phyloP scores from a whole-genome alignment of 1,140 invertebrate genomes.

The Dendrolimus punctatus region DNA sequence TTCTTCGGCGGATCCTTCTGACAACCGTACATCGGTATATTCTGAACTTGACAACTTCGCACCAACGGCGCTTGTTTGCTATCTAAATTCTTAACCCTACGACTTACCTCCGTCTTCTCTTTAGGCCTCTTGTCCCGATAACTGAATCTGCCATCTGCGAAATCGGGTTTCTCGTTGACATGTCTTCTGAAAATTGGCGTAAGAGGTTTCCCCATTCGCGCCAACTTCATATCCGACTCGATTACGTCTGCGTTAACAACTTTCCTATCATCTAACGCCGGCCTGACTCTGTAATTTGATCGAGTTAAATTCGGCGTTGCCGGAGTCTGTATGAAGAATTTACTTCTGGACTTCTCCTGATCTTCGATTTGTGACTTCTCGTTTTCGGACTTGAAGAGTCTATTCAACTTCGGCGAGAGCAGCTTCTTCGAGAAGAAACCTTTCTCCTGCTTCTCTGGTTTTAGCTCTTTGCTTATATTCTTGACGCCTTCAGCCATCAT shows the following conservation, averaged over 20 bases:
- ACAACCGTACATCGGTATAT: background rate
- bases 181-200: conserved; percentile 60
- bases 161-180: conserved; percentile 35
- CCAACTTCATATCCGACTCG: conserved; percentile 49
- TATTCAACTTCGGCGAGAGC: conserved; percentile 58
- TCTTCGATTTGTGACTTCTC: conserved; percentile 26
- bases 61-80: conserved; percentile 20
- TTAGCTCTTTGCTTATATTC: conserved; percentile 31
- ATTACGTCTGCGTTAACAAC: conserved; percentile 27
- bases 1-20: conserved; percentile 19
- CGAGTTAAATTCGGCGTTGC: conserved; percentile 28
- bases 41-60: conserved; percentile 14
- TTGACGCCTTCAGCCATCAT: conserved; percentile 30
- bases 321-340: conserved; percentile 54
- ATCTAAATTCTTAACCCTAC: conserved; percentile 30
- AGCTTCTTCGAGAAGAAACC: conserved; percentile 55
- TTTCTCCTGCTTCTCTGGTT: conserved; percentile 35
- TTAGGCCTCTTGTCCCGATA: conserved; percentile 41
- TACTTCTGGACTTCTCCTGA: conserved; percentile 47
- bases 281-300: conserved; percentile 37
- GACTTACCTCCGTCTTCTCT: conserved; percentile 30
- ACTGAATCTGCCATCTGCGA: conserved; percentile 55
- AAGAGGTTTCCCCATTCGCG: conserved; percentile 60
- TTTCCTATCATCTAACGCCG: conserved; percentile 24
- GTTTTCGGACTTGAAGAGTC: conserved; percentile 51